Evolutionary conservation across 2,113 vertebrate species (phyloP).

Genomic region (Ammodytes marinus): DNA sequence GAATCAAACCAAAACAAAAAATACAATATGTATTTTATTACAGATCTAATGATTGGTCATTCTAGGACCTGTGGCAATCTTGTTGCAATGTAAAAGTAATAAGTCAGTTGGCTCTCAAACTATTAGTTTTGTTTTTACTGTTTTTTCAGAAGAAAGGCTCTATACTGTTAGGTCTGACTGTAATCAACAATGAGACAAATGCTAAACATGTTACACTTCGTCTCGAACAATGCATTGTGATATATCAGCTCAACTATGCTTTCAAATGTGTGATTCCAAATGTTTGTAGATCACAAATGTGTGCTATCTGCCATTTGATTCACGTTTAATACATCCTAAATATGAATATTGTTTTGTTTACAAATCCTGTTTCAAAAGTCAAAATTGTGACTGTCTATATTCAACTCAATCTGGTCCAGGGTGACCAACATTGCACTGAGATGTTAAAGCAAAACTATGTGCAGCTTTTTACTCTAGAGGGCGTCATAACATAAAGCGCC

Average conservation of each 20-base stretch:
- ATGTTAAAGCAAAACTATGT: conserved; percentile 21
- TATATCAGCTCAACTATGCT: background rate
- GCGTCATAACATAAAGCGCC: conserved; percentile 41
- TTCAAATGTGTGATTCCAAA: background rate
- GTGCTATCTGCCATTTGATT: background rate
- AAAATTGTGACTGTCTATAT: background rate
- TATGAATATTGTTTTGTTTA: background rate
- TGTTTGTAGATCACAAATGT: background rate
- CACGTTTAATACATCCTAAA: background rate
- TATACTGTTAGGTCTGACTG: background rate
- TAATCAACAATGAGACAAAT: background rate
- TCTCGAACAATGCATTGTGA: background rate
- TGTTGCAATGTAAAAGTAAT: background rate
- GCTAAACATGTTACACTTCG: background rate
- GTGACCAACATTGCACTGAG: background rate
- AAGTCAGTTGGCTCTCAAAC: background rate
- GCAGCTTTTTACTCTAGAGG: conserved; percentile 56
- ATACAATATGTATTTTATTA: background rate
- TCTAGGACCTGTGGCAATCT: background rate
- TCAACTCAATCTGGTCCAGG: conserved; percentile 9
- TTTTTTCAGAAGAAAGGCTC: background rate
- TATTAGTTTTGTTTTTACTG: background rate
- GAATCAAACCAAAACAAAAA: background rate
- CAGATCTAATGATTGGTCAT: background rate
- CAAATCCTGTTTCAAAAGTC: background rate